These are phyloP conservation scores for Rotaria socialis DNA, from an alignment of 2,888 invertebrate species.

Conservation along the genomic window DNA sequence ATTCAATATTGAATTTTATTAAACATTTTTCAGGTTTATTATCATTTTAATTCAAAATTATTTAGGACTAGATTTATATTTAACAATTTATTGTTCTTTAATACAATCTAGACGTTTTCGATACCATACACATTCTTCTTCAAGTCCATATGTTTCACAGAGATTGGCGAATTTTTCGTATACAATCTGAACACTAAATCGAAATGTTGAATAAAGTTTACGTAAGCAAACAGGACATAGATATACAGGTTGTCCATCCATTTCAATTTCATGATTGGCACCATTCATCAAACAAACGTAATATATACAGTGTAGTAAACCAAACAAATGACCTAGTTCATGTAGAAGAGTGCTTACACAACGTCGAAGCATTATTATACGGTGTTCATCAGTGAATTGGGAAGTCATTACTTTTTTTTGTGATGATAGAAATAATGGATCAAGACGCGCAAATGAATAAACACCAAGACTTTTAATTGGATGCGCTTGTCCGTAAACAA, in stretches of 20 bases:
- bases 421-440: background rate
- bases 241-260: slow-evolving; percentile 28
- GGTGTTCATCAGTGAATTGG: background rate
- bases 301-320: slow-evolving; percentile 36
- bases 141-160: slow-evolving; percentile 9
- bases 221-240: slow-evolving; percentile 35
- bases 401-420: background rate
- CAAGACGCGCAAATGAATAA: background rate
- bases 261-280: background rate
- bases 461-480: background rate
- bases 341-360: background rate
- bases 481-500: background rate
- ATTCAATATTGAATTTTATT: too few relatives aligned
- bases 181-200: background rate
- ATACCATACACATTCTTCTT: background rate
- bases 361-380: background rate
- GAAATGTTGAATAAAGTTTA: slow-evolving; percentile 1
- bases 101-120: background rate
- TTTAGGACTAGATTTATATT: too few relatives aligned
- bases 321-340: slow-evolving; percentile 33
- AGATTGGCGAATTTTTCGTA: background rate
- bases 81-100: too few relatives aligned
- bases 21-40: too few relatives aligned
- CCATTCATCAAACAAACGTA: slow-evolving; percentile 38
- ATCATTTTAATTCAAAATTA: too few relatives aligned